Base-by-base conservation (phyloP, 2,888 invertebrate species). In the Seira sanloemensis region DNA sequence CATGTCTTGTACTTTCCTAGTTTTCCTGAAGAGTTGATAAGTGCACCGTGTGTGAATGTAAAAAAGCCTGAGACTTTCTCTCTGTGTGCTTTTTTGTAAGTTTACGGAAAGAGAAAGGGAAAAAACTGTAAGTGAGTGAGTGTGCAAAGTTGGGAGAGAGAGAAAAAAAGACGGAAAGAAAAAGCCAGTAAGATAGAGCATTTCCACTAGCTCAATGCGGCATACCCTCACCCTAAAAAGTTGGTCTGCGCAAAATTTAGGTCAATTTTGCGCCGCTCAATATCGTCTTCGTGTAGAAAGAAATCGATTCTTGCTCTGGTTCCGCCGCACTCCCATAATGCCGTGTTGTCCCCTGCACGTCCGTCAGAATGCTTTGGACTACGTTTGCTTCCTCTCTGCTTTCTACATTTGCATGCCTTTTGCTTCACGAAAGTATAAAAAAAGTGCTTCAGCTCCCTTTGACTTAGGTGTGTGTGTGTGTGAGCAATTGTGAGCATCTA, bases 241-340 rank as follows among this genome's bases (percentile, higher is more conserved):
- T 84, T 80, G 84, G 88, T 87, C 88, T 88, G 88, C 88, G 88
- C 88, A 89, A 89, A 89, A 89, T 89, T 89, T 89, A 75, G 86
- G 87, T 88, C 88, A 88, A 88, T 86, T 87, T 87, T 88, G 88
- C 88, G 88, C 88, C 89, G 89, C 86, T 89, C 89, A 89, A 89
- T 89, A 89, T 86, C 86, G 86, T 84, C 80, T 87, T 88, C 88
- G 85, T 80, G 87, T 88, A 86, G 83, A 88, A 88, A 89, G 88
- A 88, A 88, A 89, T 89, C 89, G 89, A 89, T 89, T 88, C 84
- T 84, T 83, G 74, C 80, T 87, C 86, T 83, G 78, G 74, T 65
- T 78, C 80, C 80, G 85, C 77, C 84, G 84, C 82, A 82, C 85
- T 72, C 77, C 76, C 78, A 76, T 76, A 67, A 76, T 76, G 76